These are phyloP conservation scores for Dunckerocampus dactyliophorus DNA, from an alignment of 2,113 vertebrate species.

Conservation along the genomic window DNA sequence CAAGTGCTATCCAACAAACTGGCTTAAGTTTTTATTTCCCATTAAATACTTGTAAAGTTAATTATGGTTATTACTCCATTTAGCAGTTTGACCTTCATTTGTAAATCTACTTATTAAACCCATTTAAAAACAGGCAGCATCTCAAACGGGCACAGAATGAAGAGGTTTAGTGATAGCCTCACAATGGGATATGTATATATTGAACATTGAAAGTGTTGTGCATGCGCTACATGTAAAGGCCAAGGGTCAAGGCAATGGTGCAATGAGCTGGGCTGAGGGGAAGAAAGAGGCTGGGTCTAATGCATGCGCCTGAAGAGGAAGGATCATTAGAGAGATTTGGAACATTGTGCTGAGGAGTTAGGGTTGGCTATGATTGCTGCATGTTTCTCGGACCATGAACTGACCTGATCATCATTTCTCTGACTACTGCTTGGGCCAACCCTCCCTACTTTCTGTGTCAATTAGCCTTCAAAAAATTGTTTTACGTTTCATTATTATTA, in stretches of 20 bases:
- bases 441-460: slow-evolving; percentile 6
- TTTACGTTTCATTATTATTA: background rate
- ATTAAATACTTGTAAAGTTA: slow-evolving; percentile 1
- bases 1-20: background rate
- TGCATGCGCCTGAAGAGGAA: slow-evolving; percentile 18
- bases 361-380: slow-evolving; percentile 33
- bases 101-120: background rate
- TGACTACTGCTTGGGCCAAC: background rate
- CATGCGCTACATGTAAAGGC: background rate
- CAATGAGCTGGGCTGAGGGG: slow-evolving; percentile 11
- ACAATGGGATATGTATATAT: background rate
- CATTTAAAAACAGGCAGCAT: slow-evolving; percentile 9
- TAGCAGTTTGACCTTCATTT: background rate
- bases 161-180: background rate
- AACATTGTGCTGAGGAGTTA: slow-evolving; percentile 42
- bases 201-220: background rate
- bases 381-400: slow-evolving; percentile 15
- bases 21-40: background rate
- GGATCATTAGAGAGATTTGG: slow-evolving; percentile 66
- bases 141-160: slow-evolving; percentile 1
- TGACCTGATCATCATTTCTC: slow-evolving; percentile 24
- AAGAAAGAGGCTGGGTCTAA: slow-evolving; percentile 28
- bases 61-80: background rate
- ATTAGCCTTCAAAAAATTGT: slow-evolving; percentile 8
- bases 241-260: slow-evolving; percentile 8